phyloP scores from a whole-genome alignment of 2,888 invertebrate genomes.

The Glyphotaelius pellucidus region DNA sequence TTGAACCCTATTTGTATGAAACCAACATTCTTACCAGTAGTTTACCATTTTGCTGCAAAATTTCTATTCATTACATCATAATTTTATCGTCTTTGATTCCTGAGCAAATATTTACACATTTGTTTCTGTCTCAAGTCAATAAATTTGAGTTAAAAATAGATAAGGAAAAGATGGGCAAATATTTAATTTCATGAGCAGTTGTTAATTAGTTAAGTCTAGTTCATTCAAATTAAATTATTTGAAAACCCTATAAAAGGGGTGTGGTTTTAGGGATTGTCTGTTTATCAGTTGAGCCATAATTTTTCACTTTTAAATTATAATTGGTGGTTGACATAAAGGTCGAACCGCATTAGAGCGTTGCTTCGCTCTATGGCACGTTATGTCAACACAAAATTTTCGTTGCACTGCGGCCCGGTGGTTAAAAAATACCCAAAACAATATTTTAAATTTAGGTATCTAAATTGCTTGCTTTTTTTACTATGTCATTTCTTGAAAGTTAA shows the following conservation, averaged over 20 bases:
- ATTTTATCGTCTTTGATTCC: slow-evolving; percentile 16
- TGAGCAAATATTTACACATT: not conserved
- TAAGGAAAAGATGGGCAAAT: not conserved
- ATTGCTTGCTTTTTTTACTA: too few relatives aligned
- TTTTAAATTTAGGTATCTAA: too few relatives aligned
- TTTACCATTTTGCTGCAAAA: not conserved
- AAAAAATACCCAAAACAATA: too few relatives aligned
- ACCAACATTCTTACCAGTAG: not conserved
- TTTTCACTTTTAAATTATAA: not conserved
- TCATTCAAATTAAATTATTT: not conserved
- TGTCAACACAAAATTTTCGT: too few relatives aligned
- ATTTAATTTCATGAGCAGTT: not conserved
- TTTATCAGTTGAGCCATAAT: not conserved
- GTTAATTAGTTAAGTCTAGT: not conserved
- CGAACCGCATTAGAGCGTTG: too few relatives aligned
- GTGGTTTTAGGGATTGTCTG: not conserved
- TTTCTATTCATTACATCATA: not conserved
- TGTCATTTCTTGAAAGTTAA: too few relatives aligned
- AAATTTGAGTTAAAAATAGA: not conserved
- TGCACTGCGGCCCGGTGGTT: too few relatives aligned
- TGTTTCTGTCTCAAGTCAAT: not conserved
- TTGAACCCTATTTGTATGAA: not conserved
- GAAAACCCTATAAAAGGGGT: not conserved
- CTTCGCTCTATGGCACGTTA: too few relatives aligned
- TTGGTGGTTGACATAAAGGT: not conserved